Conservation (phyloP, 1,140 invertebrate genomes). For the Eulimnadia texana region DNA sequence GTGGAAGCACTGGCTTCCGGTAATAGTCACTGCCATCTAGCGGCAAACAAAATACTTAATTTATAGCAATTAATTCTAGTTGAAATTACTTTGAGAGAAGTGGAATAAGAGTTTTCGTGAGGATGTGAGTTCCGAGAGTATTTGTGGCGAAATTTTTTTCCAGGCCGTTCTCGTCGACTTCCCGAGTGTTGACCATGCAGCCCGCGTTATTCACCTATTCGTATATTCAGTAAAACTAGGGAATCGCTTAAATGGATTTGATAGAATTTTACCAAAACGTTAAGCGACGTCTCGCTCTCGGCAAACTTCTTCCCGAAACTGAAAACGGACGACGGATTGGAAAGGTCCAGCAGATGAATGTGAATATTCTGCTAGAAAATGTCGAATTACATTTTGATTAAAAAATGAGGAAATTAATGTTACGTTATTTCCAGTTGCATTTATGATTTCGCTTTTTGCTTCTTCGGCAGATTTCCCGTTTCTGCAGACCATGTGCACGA, state of each 20-base stretch:
- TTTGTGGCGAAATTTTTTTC: slow-evolving; percentile 39
- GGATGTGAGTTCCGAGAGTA: slow-evolving; percentile 32
- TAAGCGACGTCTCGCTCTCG: slow-evolving; percentile 24
- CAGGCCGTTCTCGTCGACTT: slow-evolving; percentile 30
- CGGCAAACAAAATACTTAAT: too few relatives aligned
- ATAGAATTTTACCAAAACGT: slow-evolving; percentile 28
- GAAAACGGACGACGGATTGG: slow-evolving; percentile 29
- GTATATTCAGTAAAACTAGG: slow-evolving; percentile 3
- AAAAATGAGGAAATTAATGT: not conserved
- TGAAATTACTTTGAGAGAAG: slow-evolving; percentile 7
- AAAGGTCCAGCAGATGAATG: slow-evolving; percentile 34
- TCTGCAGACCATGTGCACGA: slow-evolving; percentile 35
- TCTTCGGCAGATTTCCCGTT: slow-evolving; percentile 23
- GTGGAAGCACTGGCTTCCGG: too few relatives aligned
- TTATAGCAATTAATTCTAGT: not conserved
- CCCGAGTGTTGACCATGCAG: slow-evolving; percentile 32
- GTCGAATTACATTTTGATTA: slow-evolving; percentile 9
- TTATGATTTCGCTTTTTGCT: slow-evolving; percentile 27
- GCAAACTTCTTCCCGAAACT: slow-evolving; percentile 31
- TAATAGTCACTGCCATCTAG: too few relatives aligned
- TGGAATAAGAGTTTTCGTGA: slow-evolving; percentile 31
- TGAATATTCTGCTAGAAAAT: slow-evolving; percentile 28
- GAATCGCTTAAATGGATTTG: slow-evolving; percentile 9
- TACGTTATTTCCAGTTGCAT: slow-evolving; percentile 28
- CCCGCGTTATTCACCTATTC: slow-evolving; percentile 36